These are phyloP conservation scores for Erebia aethiops DNA, from an alignment of 2,888 invertebrate species.

Conservation along the genomic window DNA sequence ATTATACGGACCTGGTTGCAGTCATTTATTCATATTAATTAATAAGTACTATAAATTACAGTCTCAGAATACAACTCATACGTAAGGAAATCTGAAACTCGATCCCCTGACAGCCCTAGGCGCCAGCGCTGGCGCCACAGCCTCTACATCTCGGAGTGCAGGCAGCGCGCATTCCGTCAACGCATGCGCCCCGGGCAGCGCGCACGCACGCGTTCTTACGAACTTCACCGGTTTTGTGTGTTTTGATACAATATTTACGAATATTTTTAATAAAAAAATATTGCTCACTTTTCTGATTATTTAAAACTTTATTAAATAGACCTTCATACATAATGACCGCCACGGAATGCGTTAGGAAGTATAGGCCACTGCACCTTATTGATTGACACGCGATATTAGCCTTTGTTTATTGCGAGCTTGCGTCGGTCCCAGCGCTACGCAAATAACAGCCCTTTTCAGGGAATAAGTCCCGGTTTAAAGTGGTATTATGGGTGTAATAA, in stretches of 20 bases:
- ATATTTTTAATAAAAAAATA: conserved; percentile 2
- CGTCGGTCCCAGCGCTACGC: conserved; percentile 16
- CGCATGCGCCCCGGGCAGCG: conserved; percentile 74
- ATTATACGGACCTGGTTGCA: no score
- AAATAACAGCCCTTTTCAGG: conserved; percentile 51
- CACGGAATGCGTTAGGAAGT: conserved; percentile 67
- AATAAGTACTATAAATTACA: neutral
- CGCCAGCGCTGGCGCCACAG: conserved; percentile 63
- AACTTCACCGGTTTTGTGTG: conserved; percentile 35
- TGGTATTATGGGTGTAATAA: conserved; percentile 76
- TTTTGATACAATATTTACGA: conserved; percentile 15
- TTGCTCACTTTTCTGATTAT: neutral
- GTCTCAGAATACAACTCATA: neutral
- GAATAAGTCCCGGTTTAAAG: conserved; percentile 56
- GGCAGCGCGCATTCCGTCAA: conserved; percentile 75
- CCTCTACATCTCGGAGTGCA: conserved; percentile 68
- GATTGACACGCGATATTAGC: conserved; percentile 43
- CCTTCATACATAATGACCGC: conserved; percentile 60
- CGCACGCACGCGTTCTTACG: conserved; percentile 58
- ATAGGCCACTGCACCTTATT: conserved; percentile 64
- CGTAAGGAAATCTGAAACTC: neutral
- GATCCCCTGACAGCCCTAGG: conserved; percentile 19
- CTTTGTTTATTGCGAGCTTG: conserved; percentile 30
- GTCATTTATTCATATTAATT: no score
- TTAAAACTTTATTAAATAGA: neutral